Conservation (phyloP, 1,140 invertebrate species). For the Heliothis subflexa region DNA sequence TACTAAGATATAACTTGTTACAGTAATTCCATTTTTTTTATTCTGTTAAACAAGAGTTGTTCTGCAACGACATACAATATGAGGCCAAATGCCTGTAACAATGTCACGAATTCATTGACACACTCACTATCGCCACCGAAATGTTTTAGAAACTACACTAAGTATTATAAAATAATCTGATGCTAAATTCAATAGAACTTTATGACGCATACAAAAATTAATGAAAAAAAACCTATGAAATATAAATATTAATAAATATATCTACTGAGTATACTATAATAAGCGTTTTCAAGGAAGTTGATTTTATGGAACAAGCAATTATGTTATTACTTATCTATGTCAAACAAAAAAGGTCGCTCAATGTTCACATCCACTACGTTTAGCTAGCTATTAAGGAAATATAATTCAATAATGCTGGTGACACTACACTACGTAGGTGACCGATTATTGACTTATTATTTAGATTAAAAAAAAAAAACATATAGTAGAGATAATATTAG, state of each 20-base stretch:
- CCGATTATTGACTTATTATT: slow-evolving; percentile 11
- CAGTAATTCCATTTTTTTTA: slow-evolving; percentile 6
- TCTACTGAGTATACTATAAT: too few species aligned
- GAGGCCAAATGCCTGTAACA: slow-evolving; percentile 14
- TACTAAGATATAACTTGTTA: slow-evolving; percentile 44
- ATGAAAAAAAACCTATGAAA: too few species aligned
- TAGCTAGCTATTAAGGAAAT: slow-evolving; percentile 8
- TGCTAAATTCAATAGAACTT: not conserved
- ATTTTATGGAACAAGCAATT: slow-evolving; percentile 27
- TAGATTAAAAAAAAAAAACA: slow-evolving; percentile 8
- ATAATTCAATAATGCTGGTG: slow-evolving; percentile 14
- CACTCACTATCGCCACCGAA: not conserved
- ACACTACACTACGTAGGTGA: not conserved
- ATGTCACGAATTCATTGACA: slow-evolving; percentile 39
- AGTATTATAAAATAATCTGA: not conserved
- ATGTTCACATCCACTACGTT: slow-evolving; percentile 37
- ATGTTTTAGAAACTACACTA: too few species aligned
- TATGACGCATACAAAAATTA: too few species aligned
- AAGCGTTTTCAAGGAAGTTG: slow-evolving; percentile 6
- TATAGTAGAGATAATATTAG: slow-evolving; percentile 17
- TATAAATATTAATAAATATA: too few species aligned
- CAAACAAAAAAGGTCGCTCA: slow-evolving; percentile 8
- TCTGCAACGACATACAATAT: slow-evolving; percentile 4
- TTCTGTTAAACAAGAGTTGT: not conserved
- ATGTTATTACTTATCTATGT: slow-evolving; percentile 14